Evolutionary conservation across 2,113 vertebrate species (phyloP).

Genomic region (Syngnathoides biaculeatus): DNA sequence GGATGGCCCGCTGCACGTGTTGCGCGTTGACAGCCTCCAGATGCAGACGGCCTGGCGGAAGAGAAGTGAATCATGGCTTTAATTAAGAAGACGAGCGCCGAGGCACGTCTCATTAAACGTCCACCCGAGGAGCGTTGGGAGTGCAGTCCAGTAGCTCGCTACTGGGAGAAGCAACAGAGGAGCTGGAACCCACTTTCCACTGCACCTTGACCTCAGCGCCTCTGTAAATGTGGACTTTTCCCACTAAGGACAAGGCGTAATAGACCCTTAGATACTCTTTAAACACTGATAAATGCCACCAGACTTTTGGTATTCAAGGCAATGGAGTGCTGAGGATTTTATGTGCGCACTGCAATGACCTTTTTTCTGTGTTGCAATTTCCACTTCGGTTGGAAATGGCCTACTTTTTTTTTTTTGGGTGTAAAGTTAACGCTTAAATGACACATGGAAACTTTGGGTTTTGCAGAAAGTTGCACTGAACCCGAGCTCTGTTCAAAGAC

Average conservation of each 20-base stretch:
- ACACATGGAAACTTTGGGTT: not conserved
- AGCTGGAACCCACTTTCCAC: not conserved
- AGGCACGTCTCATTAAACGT: conserved; percentile 47
- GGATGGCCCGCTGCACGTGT: not conserved
- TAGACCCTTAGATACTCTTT: conserved; percentile 8
- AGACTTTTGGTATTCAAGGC: not conserved
- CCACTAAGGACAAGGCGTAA: conserved; percentile 6
- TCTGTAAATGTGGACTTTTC: conserved; percentile 17
- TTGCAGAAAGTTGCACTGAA: not conserved
- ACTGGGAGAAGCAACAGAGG: conserved; percentile 32
- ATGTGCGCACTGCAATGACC: not conserved
- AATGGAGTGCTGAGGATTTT: too few species aligned
- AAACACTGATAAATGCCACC: conserved; percentile 17
- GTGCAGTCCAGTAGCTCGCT: conserved; percentile 17
- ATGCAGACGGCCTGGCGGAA: conserved; percentile 30
- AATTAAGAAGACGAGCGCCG: conserved; percentile 46
- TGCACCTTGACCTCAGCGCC: not conserved
- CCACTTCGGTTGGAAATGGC: not conserved
- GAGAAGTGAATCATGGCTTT: conserved; percentile 58
- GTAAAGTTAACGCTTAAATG: not conserved
- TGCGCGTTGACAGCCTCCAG: conserved; percentile 20
- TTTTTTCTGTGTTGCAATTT: not conserved
- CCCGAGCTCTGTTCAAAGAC: not conserved
- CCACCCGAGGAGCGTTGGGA: conserved; percentile 36
- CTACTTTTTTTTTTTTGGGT: not conserved